phyloP scores from a whole-genome alignment of 2,113 vertebrate species.

The Australoheros scitulus region DNA sequence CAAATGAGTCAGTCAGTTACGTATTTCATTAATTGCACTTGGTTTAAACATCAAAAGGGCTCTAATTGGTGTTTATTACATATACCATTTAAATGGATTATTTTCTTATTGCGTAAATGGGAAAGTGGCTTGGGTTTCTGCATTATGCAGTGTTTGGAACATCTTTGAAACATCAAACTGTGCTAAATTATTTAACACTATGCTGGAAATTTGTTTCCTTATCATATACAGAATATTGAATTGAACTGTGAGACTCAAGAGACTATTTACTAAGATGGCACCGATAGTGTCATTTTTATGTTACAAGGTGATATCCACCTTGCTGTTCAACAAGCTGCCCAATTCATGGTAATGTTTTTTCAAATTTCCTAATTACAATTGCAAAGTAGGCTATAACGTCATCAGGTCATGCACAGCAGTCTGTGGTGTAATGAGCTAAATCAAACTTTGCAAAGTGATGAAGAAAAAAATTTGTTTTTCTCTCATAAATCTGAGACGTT shows the following conservation, averaged over 20 bases:
- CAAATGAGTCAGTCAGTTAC: constrained; percentile 56
- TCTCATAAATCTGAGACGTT: no score
- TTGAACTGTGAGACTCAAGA: not conserved
- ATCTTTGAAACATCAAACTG: not conserved
- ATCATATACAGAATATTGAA: not conserved
- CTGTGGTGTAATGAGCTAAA: not conserved
- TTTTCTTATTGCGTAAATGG: constrained; percentile 2
- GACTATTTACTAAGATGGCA: not conserved
- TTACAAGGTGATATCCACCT: not conserved
- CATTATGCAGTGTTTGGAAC: not conserved
- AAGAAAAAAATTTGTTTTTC: no score
- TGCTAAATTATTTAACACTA: not conserved
- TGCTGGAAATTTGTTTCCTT: not conserved
- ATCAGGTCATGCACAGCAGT: not conserved
- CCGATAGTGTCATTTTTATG: not conserved
- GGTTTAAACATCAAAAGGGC: constrained; percentile 24
- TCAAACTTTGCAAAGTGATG: no score
- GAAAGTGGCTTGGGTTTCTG: not conserved
- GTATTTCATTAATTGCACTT: constrained; percentile 58
- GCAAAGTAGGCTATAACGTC: not conserved
- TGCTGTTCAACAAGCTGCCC: no score
- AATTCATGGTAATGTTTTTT: no score
- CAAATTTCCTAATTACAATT: not conserved
- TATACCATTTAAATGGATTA: constrained; percentile 36
- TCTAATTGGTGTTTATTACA: constrained; percentile 62